phyloP scores from a whole-genome alignment of 2,888 invertebrate species.

The Drosophila nigricruria region DNA sequence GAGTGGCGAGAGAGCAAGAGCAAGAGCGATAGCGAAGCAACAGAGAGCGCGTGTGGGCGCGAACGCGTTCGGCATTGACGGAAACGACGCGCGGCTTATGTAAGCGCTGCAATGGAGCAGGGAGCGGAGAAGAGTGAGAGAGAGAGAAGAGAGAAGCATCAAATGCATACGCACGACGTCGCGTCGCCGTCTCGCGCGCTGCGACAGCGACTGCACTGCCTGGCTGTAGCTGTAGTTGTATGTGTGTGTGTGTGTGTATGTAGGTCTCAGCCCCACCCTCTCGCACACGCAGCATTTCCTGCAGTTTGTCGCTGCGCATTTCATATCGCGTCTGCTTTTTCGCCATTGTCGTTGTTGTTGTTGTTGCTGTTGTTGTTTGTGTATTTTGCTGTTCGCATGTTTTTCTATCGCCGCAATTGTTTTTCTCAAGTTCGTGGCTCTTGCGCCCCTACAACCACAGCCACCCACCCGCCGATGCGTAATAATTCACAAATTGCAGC shows the following conservation, averaged over 20 bases:
- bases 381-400: conserved; percentile 59
- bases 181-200: conserved; percentile 16
- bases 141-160: conserved; percentile 42
- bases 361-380: conserved; percentile 15
- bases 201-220: not conserved
- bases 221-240: conserved; percentile 5
- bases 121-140: not conserved
- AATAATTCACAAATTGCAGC: conserved; percentile 71
- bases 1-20: too few species aligned
- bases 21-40: conserved; percentile 2
- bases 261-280: conserved; percentile 11
- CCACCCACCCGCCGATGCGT: conserved; percentile 53
- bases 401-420: conserved; percentile 74
- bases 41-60: conserved; percentile 58
- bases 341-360: conserved; percentile 23
- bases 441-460: conserved; percentile 22
- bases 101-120: conserved; percentile 50
- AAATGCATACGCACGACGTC: conserved; percentile 67
- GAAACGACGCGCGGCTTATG: conserved; percentile 73
- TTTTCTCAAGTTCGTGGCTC: conserved; percentile 73
- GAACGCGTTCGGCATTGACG: conserved; percentile 65
- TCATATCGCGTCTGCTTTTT: conserved; percentile 49
- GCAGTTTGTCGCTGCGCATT: conserved; percentile 64
- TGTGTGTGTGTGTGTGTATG: not conserved
- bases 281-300: conserved; percentile 49